Conservation (phyloP, 2,113 vertebrate species). For the Crotophaga sulcirostris region DNA sequence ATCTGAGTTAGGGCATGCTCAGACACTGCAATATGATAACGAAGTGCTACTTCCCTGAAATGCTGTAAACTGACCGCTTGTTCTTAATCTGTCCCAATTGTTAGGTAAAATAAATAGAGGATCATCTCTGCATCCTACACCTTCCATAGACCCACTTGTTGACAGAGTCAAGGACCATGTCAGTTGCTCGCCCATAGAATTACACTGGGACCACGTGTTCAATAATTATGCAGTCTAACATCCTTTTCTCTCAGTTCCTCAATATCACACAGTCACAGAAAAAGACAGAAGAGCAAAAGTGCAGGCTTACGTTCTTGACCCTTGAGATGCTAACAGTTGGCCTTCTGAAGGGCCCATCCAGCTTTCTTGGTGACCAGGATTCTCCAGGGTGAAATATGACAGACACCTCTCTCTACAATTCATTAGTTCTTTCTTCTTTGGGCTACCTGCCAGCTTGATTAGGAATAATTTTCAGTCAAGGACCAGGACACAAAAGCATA, state of each 20-base stretch:
- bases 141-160: neutral
- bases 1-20: neutral
- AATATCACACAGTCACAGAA: neutral
- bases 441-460: neutral
- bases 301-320: neutral
- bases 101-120: neutral
- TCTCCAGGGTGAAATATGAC: neutral
- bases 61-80: constrained; percentile 9
- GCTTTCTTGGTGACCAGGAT: neutral
- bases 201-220: neutral
- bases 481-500: neutral
- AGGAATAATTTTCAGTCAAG: neutral
- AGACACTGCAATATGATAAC: neutral
- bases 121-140: neutral
- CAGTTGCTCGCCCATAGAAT: neutral
- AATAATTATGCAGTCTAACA: neutral
- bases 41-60: constrained; percentile 2
- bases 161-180: neutral
- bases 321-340: neutral
- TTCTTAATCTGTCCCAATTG: constrained; percentile 19
- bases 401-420: neutral
- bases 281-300: neutral
- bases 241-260: neutral
- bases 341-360: neutral
- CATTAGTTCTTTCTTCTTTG: neutral